Evolutionary conservation across 1,140 invertebrate genomes (phyloP).

Genomic region (Drosophila burlai): DNA sequence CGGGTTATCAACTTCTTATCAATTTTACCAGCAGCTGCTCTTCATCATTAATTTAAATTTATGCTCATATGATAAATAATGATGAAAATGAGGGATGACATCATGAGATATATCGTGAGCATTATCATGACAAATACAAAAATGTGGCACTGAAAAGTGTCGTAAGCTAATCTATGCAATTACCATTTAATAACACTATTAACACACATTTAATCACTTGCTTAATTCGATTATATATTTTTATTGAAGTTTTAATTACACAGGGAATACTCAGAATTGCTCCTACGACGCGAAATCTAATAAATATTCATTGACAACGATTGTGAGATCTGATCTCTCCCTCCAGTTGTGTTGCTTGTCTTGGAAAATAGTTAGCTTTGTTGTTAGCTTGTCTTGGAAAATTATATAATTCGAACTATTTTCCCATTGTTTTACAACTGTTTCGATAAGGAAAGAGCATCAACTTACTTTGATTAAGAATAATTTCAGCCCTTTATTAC

Average conservation of each 20-base stretch:
- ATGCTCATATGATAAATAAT: constrained; percentile 16
- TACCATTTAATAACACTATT: constrained; percentile 12
- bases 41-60: constrained; percentile 45
- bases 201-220: constrained; percentile 26
- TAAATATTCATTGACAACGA: constrained; percentile 26
- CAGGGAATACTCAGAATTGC: constrained; percentile 9
- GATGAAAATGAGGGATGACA: not conserved
- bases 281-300: constrained; percentile 5
- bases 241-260: constrained; percentile 29
- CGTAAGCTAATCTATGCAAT: constrained; percentile 15
- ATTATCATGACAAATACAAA: constrained; percentile 5
- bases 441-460: too few relatives aligned
- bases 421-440: constrained; percentile 4
- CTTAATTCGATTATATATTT: constrained; percentile 39
- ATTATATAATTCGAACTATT: constrained; percentile 6
- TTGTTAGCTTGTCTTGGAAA: not conserved
- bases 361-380: not conserved
- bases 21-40: constrained; percentile 16
- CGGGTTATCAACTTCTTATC: constrained; percentile 20
- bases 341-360: not conserved
- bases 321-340: not conserved
- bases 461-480: not conserved
- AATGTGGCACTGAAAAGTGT: constrained; percentile 2
- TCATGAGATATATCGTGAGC: not conserved
- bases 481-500: not conserved